A percentile compares a stretch with the other conserved stretches of the same genome.
These are phyloP conservation scores for Scomberomorus guttatus DNA, from an alignment of 2,797 vertebrate genomes.

Conservation along the genomic window DNA sequence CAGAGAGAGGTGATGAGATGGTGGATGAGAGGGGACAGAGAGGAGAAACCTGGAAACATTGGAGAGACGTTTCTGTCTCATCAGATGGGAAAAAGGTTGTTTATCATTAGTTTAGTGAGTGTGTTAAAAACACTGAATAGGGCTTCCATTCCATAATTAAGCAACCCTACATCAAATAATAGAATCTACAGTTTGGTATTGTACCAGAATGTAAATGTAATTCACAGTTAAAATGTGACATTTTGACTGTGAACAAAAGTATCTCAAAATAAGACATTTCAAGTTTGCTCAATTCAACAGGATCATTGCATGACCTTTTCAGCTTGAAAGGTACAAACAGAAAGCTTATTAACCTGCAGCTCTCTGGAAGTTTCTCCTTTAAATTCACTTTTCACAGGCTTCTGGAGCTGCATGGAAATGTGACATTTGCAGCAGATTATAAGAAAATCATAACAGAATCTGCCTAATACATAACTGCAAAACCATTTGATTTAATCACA, in stretches of 20 bases:
- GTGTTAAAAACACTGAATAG: neutral
- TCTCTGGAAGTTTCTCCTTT: slow-evolving; percentile 13
- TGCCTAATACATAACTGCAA: neutral
- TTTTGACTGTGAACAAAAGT: slow-evolving; percentile 22
- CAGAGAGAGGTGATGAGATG: slow-evolving; percentile 14
- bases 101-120: neutral
- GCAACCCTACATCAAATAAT: neutral
- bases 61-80: neutral
- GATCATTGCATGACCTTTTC: slow-evolving; percentile 36
- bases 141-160: neutral
- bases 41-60: neutral
- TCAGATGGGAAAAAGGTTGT: neutral
- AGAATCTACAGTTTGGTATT: neutral
- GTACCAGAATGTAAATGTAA: neutral
- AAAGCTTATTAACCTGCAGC: slow-evolving; percentile 38
- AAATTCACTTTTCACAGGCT: slow-evolving; percentile 15
- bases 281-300: slow-evolving; percentile 10
- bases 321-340: slow-evolving; percentile 13
- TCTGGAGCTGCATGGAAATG: slow-evolving; percentile 23
- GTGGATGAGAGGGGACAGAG: neutral
- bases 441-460: slow-evolving; percentile 22
- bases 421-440: slow-evolving; percentile 41
- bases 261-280: slow-evolving; percentile 29
- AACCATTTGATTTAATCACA: neutral
- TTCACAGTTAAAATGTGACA: slow-evolving; percentile 6